Evolutionary conservation across 1,140 invertebrate species (phyloP).

Genomic region (Lanistes nyassanus): DNA sequence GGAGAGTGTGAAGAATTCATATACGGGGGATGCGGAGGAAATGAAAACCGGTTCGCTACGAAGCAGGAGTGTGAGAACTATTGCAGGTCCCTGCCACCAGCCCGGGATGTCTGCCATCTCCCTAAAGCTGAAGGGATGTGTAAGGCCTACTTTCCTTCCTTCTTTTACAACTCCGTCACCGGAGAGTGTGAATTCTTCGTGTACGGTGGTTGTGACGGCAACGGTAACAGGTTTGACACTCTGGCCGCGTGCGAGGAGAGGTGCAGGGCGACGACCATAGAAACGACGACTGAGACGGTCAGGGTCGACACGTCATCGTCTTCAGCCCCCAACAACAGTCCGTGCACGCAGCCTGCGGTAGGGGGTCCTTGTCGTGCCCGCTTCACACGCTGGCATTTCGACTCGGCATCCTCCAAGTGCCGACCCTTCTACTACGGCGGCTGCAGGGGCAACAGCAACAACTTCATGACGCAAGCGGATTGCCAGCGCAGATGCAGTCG

Average conservation of each 20-base stretch:
- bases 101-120: slow-evolving; percentile 27
- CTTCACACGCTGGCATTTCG: slow-evolving; percentile 12
- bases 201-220: slow-evolving; percentile 77
- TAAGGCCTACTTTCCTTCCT: slow-evolving; percentile 45
- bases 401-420: slow-evolving; percentile 1
- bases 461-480: slow-evolving; percentile 17
- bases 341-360: slow-evolving; percentile 9
- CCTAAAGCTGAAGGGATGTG: slow-evolving; percentile 34
- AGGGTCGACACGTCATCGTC: background rate
- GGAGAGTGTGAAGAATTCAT: slow-evolving; percentile 69
- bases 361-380: slow-evolving; percentile 17
- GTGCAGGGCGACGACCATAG: slow-evolving; percentile 64
- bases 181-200: slow-evolving; percentile 73
- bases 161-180: slow-evolving; percentile 69
- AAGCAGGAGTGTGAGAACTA: slow-evolving; percentile 64
- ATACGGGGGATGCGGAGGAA: slow-evolving; percentile 72
- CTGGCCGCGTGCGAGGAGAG: slow-evolving; percentile 69
- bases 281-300: background rate
- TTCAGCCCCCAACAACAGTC: background rate
- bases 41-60: slow-evolving; percentile 70
- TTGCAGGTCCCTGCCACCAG: slow-evolving; percentile 44
- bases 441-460: slow-evolving; percentile 28
- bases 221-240: slow-evolving; percentile 76
- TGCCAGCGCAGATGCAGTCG: slow-evolving; percentile 9
- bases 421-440: slow-evolving; percentile 25